Conservation (phyloP, 1,140 invertebrate species). For the Propsilocerus akamusi region DNA sequence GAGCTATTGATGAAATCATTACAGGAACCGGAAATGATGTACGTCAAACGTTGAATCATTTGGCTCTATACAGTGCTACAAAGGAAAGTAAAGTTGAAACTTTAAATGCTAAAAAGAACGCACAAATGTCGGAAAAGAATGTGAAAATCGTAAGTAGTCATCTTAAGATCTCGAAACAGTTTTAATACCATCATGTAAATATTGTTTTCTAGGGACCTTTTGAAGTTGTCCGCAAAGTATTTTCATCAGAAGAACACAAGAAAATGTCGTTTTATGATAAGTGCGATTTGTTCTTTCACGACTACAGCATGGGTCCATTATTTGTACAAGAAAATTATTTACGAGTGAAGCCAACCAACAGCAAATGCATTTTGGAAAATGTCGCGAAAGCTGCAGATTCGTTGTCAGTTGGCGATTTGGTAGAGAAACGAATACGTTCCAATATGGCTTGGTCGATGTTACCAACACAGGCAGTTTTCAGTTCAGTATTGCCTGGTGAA, state of each 20-base stretch:
- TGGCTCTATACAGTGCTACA: slow-evolving; percentile 54
- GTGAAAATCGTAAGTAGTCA: slow-evolving; percentile 44
- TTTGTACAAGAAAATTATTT: slow-evolving; percentile 98
- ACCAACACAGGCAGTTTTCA: slow-evolving; percentile 77
- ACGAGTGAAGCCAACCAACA: slow-evolving; percentile 39
- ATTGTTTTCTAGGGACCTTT: slow-evolving; percentile 54
- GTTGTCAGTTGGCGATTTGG: slow-evolving; percentile 68
- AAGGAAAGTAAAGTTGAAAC: slow-evolving; percentile 31
- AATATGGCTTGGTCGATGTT: slow-evolving; percentile 76
- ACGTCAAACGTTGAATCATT: slow-evolving; percentile 76
- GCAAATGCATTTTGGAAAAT: slow-evolving; percentile 38
- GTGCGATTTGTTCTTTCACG: slow-evolving; percentile 87
- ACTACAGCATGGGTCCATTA: slow-evolving; percentile 85
- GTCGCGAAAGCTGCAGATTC: slow-evolving; percentile 66
- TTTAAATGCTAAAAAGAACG: slow-evolving; percentile 29
- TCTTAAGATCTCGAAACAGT: neutral
- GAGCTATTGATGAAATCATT: slow-evolving; percentile 69
- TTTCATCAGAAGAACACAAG: slow-evolving; percentile 63
- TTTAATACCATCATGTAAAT: neutral
- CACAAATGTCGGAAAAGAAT: slow-evolving; percentile 52
- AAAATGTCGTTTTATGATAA: slow-evolving; percentile 72
- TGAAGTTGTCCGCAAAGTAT: slow-evolving; percentile 83
- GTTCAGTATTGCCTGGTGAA: slow-evolving; percentile 77
- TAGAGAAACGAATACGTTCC: slow-evolving; percentile 62
- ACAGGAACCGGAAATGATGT: slow-evolving; percentile 81